Base-by-base conservation (phyloP, 2,888 invertebrate species). In the Ethmia dodecea region DNA sequence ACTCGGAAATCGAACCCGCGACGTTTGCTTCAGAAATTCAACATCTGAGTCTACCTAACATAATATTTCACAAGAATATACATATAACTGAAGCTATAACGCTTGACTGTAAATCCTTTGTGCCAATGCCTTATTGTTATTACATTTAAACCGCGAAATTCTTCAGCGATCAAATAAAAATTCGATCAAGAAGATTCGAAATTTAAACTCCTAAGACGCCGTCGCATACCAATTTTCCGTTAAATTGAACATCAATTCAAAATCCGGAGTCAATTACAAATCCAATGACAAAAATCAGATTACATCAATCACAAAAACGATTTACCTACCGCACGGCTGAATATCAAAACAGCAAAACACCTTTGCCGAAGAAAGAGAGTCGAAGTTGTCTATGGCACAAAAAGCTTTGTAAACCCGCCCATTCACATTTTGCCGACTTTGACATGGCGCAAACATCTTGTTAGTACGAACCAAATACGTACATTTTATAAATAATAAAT, bases 401-500 rank as follows among this genome's bases (percentile, higher is more conserved):
- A 55, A 58, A 40, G 42, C 16, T 37, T 33, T 33, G 35, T 34
- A 35, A 36, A 16, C 6, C 28, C 28, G 52, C 46, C 52, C 43
- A 52, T 55, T 52, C 44, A 52, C 40, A 52, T 61, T 69, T 68
- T 62, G 72, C 71, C 77, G 70, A 35, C 68, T 69, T 65, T 70
- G 75, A 73, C 77, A 62, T 59, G 44, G 63, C 62, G 65, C 61
- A 64, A 74, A 79, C 75, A 77, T 79, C 81, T 81, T 81, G 81
- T 83, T 83, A 83, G 80, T 64, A 57, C 64, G 58, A 58, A 62
- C 81, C 77, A 79, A 78, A 79, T 78, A 79, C 68, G 76, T 61
- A 62, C 64, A 61, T 69, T 74, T n/a, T 79, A 77, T 78, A 80
- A 80, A 80, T 80, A 79, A 26, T 74, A 77, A 74, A 76, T 75